Percentiles rank a stretch among this genome's conserved stretches.
Conservation (phyloP, 2,888 invertebrate genomes). For the Brenthis daphne region DNA sequence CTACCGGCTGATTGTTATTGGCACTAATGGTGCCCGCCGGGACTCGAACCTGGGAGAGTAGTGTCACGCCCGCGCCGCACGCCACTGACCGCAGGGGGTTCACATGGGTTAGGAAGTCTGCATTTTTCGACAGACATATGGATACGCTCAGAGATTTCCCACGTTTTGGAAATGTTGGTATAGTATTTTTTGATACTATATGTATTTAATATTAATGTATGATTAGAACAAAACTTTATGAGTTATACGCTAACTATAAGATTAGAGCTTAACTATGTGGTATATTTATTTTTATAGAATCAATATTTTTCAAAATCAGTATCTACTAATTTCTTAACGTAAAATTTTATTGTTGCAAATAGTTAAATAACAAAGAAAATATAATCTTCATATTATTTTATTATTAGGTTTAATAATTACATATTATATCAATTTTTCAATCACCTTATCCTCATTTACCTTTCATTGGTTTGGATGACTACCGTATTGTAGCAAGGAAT, state of each 20-base stretch:
- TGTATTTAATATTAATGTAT: background rate
- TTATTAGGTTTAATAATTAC: background rate
- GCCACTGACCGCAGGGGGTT: conserved; percentile 52
- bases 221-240: background rate
- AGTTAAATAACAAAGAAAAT: too few species aligned
- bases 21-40: conserved; percentile 76
- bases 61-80: conserved; percentile 74
- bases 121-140: conserved; percentile 33
- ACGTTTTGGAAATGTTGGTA: conserved; percentile 1
- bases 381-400: background rate
- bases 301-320: too few species aligned
- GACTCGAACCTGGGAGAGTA: conserved; percentile 61
- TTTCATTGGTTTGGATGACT: background rate
- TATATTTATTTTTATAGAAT: too few species aligned
- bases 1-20: conserved; percentile 80
- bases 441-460: background rate
- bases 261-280: too few species aligned
- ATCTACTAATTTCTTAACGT: too few species aligned
- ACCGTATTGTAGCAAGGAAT: background rate
- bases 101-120: conserved; percentile 54
- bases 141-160: conserved; percentile 13
- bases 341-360: too few species aligned
- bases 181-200: background rate
- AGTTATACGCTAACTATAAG: too few species aligned
- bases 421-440: background rate